Conservation (phyloP, 2,113 vertebrate species). For the Urocynchramus pylzowi region DNA sequence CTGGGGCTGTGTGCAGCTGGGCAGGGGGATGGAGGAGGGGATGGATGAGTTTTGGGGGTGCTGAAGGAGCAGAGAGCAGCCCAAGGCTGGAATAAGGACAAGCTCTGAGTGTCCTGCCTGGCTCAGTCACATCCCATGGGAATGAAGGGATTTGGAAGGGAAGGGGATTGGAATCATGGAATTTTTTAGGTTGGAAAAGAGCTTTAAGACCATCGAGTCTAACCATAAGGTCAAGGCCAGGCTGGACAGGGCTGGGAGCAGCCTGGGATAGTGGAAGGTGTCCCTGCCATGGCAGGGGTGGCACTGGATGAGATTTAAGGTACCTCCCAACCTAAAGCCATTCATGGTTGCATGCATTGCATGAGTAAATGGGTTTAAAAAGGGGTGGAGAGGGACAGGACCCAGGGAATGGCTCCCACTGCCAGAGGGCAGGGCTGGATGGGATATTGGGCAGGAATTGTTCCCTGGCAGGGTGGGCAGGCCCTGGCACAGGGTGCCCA, state of each 20-base stretch:
- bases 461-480: no score
- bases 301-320: no score
- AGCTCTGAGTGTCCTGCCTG: accelerated
- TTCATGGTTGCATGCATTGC: no score
- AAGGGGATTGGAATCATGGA: accelerated
- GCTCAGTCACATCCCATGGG: accelerated
- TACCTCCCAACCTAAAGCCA: neutral
- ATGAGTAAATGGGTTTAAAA: no score
- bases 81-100: accelerated
- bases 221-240: neutral
- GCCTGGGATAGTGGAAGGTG: neutral
- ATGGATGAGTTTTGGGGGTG: accelerated
- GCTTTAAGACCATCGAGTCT: neutral
- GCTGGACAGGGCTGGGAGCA: neutral
- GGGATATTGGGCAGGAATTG: no score
- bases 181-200: neutral
- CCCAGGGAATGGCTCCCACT: no score
- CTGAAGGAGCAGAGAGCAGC: neutral
- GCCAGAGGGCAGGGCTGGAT: no score
- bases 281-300: neutral
- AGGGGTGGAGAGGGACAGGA: no score
- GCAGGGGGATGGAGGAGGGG: neutral
- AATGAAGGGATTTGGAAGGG: neutral
- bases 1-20: neutral
- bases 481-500: no score